Conservation (phyloP, 2,113 vertebrate species). For the Crotalus horridus region DNA sequence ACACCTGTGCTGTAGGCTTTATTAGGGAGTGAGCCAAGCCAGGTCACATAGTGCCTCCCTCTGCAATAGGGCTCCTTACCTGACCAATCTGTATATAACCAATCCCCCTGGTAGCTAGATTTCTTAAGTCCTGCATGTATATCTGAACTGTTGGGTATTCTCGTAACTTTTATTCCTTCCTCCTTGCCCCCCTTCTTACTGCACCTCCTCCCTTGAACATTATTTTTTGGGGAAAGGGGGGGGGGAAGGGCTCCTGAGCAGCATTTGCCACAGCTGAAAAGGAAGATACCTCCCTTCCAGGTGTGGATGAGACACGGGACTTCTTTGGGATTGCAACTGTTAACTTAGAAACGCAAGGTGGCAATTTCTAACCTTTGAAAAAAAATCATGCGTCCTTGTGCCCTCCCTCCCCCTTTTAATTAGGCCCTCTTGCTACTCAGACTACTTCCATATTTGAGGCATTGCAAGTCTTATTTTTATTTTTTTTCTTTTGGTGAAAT, state of each 20-base stretch:
- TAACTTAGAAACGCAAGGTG: background rate
- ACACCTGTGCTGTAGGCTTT: background rate
- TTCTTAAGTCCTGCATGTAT: background rate
- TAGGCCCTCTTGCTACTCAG: constrained; percentile 67
- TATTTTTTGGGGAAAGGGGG: too few species aligned
- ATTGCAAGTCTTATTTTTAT: constrained; percentile 50
- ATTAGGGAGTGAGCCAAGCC: background rate
- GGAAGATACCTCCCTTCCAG: background rate
- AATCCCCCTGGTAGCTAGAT: background rate
- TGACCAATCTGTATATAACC: background rate
- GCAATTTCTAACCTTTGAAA: background rate
- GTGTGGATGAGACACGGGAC: background rate
- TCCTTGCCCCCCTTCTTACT: background rate
- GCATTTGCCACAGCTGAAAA: background rate
- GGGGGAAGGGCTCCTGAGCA: too few species aligned
- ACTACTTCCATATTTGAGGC: constrained; percentile 64
- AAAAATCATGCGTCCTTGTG: background rate
- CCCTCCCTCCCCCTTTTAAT: background rate
- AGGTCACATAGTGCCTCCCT: background rate
- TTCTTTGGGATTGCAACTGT: background rate
- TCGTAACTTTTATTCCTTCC: background rate
- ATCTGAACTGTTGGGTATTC: background rate
- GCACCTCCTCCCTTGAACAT: background rate
- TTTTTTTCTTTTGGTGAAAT: background rate
- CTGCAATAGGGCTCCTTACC: background rate